A percentile compares a stretch with the other conserved stretches of the same genome.
These are phyloP conservation scores for Athrips mouffetella DNA, from an alignment of 2,888 invertebrate species.

Conservation along the genomic window DNA sequence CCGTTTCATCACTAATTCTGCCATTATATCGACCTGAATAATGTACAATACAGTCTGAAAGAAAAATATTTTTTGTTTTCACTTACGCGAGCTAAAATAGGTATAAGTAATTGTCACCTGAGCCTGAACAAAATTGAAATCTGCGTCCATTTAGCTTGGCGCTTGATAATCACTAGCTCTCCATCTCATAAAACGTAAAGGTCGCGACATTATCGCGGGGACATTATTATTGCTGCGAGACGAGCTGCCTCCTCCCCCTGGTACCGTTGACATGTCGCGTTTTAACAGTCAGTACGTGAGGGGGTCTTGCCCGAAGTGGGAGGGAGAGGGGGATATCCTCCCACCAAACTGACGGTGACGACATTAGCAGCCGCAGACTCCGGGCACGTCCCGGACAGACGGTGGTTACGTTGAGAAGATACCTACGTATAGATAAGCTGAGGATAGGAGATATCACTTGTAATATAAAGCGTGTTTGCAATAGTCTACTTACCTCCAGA, in stretches of 20 bases:
- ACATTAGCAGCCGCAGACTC: slow-evolving; percentile 77
- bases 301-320: slow-evolving; percentile 27
- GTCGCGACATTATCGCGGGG: slow-evolving; percentile 67
- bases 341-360: slow-evolving; percentile 69
- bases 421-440: background rate
- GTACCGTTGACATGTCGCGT: slow-evolving; percentile 71
- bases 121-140: too few species aligned
- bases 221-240: slow-evolving; percentile 62
- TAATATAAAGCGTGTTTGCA: too few species aligned
- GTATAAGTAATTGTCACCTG: too few species aligned
- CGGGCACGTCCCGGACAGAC: slow-evolving; percentile 67
- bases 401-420: slow-evolving; percentile 36
- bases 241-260: slow-evolving; percentile 49
- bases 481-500: too few species aligned
- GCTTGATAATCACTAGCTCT: slow-evolving; percentile 13
- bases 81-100: too few species aligned
- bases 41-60: too few species aligned
- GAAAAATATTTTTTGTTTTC: too few species aligned
- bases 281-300: slow-evolving; percentile 74
- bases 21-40: too few species aligned
- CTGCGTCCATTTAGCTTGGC: too few species aligned
- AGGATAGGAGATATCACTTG: too few species aligned
- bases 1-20: too few species aligned
- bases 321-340: slow-evolving; percentile 22
- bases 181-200: slow-evolving; percentile 36